These are phyloP conservation scores for Syndactyla subalaris DNA, from an alignment of 2,797 vertebrate genomes.

Conservation along the genomic window DNA sequence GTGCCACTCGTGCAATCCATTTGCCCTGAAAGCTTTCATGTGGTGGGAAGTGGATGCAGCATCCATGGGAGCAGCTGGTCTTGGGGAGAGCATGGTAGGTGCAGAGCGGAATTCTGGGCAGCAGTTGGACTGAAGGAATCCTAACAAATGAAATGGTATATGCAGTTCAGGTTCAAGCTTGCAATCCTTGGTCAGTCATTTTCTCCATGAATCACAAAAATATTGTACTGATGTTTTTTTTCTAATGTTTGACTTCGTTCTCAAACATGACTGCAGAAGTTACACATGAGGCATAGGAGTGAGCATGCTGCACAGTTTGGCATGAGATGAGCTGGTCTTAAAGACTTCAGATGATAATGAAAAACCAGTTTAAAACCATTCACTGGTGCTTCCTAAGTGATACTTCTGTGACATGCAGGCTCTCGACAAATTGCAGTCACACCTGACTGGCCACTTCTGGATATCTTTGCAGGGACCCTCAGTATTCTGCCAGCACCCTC, in stretches of 20 bases:
- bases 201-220: background rate
- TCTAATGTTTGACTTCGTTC: background rate
- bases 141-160: background rate
- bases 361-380: background rate
- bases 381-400: background rate
- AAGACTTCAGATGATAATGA: fast-evolving
- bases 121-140: background rate
- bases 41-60: background rate
- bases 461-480: background rate
- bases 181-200: background rate
- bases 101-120: background rate
- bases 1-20: background rate
- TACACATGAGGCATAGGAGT: background rate
- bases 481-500: slow-evolving; percentile 52
- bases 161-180: background rate
- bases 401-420: background rate
- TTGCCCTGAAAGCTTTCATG: background rate
- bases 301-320: background rate
- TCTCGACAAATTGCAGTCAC: background rate
- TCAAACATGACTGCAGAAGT: background rate
- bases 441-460: background rate
- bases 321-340: background rate
- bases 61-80: background rate
- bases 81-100: background rate
- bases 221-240: background rate